phyloP scores from a whole-genome alignment of 30 jellyfish, hydroid and myxozoan genomes.

The Chironex yamaguchii region DNA sequence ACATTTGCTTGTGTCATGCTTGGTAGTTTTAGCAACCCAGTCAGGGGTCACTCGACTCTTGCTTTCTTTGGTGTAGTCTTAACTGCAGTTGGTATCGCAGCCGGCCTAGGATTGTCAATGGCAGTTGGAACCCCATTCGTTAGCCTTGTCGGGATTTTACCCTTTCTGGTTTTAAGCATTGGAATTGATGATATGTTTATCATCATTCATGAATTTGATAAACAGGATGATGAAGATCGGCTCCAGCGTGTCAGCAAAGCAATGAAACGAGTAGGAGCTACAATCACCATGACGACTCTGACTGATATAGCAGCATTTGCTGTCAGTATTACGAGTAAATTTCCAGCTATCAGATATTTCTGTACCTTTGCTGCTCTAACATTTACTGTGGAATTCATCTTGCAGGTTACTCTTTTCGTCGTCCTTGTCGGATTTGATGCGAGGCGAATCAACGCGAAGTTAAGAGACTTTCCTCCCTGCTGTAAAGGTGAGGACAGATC shows the following conservation, averaged over 20 bases:
- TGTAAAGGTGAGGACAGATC: conserved; percentile 53
- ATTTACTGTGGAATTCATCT: conserved; percentile 40
- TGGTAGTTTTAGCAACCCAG: conserved; percentile 67
- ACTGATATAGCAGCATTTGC: conserved; percentile 72
- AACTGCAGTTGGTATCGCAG: conserved; percentile 69
- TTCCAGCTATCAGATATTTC: conserved; percentile 74
- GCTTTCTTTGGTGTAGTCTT: conserved; percentile 64
- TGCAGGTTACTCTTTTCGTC: conserved; percentile 62
- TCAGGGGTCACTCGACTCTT: conserved; percentile 74
- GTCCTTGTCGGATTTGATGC: conserved; percentile 59
- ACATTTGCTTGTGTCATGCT: conserved; percentile 66
- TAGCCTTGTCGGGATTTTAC: conserved; percentile 71
- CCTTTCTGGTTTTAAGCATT: conserved; percentile 77
- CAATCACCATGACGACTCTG: conserved; percentile 79
- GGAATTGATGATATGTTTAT: conserved; percentile 84
- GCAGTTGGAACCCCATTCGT: conserved; percentile 62
- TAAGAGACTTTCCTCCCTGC: conserved; percentile 69
- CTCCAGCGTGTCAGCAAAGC: conserved; percentile 62
- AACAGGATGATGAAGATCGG: conserved; percentile 44
- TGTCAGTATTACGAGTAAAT: conserved; percentile 58
- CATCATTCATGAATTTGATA: conserved; percentile 69
- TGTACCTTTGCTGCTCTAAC: conserved; percentile 67
- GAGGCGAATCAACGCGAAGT: conserved; percentile 41
- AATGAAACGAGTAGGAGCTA: conserved; percentile 73
- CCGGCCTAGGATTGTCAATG: conserved; percentile 68